phyloP scores from a whole-genome alignment of 53 echinoderm and acorn worm genomes.

The Crossaster papposus region DNA sequence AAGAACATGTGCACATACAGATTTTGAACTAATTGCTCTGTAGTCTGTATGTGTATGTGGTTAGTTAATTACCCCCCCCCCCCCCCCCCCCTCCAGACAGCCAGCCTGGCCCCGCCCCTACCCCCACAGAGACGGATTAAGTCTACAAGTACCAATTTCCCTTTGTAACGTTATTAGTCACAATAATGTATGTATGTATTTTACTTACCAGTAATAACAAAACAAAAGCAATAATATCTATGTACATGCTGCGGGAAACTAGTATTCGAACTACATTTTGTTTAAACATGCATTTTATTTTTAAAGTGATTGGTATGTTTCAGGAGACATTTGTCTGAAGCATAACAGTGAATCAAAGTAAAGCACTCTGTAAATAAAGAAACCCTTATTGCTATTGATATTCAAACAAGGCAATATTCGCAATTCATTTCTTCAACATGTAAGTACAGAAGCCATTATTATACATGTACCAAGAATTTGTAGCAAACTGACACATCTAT shows the following conservation, averaged over 20 bases:
- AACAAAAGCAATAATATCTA: slow-evolving; percentile 4
- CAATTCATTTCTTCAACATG: background rate
- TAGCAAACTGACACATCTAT: background rate
- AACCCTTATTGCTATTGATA: slow-evolving; percentile 15
- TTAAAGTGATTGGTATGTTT: background rate
- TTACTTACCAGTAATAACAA: background rate
- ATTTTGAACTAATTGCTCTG: no score
- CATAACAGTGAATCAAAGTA: background rate
- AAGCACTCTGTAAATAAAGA: background rate
- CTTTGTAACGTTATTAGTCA: background rate
- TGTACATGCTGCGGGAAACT: background rate
- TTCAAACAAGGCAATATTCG: slow-evolving; percentile 6
- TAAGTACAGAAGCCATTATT: slow-evolving; percentile 11
- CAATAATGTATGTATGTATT: background rate
- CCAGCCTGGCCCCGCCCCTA: no score
- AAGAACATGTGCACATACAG: no score
- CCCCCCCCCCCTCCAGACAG: no score
- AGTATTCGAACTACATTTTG: background rate
- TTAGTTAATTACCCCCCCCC: no score
- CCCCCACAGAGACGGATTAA: no score
- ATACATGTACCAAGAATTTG: background rate
- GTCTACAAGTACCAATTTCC: background rate
- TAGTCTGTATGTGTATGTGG: no score
- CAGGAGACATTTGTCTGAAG: background rate
- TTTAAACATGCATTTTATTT: slow-evolving; percentile 16